These are phyloP conservation scores for Colletes gigas DNA, from an alignment of 1,140 invertebrate genomes.

Conservation along the genomic window DNA sequence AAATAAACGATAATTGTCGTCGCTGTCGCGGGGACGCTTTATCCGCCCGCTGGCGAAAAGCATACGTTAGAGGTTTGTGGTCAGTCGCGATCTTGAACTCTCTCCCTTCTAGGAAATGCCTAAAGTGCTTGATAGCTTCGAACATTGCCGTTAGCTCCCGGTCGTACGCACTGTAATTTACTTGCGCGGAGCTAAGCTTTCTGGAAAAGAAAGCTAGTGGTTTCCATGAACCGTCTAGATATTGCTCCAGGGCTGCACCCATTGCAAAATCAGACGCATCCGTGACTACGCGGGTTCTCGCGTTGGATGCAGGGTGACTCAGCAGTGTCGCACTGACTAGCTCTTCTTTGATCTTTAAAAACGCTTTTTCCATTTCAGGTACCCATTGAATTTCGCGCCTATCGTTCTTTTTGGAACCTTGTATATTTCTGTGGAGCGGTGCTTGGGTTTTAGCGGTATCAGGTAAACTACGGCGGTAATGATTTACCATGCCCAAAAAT, in stretches of 20 bases:
- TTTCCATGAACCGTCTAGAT: not conserved
- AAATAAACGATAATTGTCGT: not conserved
- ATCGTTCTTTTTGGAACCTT: too few species aligned
- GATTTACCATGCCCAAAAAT: too few species aligned
- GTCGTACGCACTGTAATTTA: slow-evolving; percentile 6
- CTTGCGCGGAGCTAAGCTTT: not conserved
- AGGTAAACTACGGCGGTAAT: too few species aligned
- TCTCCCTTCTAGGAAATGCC: not conserved
- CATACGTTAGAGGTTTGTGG: not conserved
- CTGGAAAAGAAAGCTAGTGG: slow-evolving; percentile 8
- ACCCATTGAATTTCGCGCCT: too few species aligned
- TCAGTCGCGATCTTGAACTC: not conserved
- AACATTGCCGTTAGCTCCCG: not conserved
- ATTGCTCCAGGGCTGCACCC: not conserved
- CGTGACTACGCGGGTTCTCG: too few species aligned
- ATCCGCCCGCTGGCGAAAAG: not conserved
- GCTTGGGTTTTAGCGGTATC: too few species aligned
- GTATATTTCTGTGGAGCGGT: too few species aligned
- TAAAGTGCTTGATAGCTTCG: slow-evolving; percentile 9
- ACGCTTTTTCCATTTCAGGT: too few species aligned
- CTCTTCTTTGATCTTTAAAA: too few species aligned
- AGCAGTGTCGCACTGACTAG: too few species aligned
- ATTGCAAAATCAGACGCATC: too few species aligned
- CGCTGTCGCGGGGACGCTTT: not conserved
- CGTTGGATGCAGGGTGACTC: too few species aligned